A percentile compares a stretch with the other conserved stretches of the same genome.
These are phyloP conservation scores for Atherinomorus stipes DNA, from an alignment of 2,113 vertebrate genomes.

Conservation along the genomic window DNA sequence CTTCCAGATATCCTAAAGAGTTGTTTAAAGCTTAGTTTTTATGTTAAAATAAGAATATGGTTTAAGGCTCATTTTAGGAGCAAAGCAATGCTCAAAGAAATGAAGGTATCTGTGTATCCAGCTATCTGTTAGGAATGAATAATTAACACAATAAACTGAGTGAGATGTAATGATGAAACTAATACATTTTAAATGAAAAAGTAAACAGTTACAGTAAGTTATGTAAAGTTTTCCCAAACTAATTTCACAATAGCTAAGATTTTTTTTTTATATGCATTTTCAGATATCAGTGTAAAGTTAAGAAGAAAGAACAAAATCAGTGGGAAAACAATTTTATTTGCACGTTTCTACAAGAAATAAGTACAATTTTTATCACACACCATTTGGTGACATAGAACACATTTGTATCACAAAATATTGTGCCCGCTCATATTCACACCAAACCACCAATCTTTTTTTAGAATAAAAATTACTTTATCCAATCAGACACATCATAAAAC, in stretches of 20 bases:
- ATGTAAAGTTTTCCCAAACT: no score
- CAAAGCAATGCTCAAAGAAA: not conserved
- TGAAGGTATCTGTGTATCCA: not conserved
- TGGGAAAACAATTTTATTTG: conserved; percentile 14
- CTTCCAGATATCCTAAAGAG: not conserved
- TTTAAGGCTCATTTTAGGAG: not conserved
- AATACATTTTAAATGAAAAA: not conserved
- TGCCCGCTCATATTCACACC: not conserved
- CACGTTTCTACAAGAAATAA: not conserved
- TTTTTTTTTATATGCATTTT: no score
- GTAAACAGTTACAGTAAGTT: no score
- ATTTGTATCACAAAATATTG: conserved; percentile 6
- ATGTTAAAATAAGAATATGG: not conserved
- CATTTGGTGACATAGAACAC: not conserved
- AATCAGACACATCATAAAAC: not conserved
- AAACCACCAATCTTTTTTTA: not conserved
- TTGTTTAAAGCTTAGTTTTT: not conserved
- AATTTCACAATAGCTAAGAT: no score
- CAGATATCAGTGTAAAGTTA: no score
- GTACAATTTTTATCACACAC: not conserved
- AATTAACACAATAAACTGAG: no score
- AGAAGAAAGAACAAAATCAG: not conserved
- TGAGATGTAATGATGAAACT: no score
- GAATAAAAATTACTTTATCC: not conserved
- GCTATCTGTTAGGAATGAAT: no score